Conservation (phyloP, 1,140 invertebrate genomes). For the Bicyclus anynana region DNA sequence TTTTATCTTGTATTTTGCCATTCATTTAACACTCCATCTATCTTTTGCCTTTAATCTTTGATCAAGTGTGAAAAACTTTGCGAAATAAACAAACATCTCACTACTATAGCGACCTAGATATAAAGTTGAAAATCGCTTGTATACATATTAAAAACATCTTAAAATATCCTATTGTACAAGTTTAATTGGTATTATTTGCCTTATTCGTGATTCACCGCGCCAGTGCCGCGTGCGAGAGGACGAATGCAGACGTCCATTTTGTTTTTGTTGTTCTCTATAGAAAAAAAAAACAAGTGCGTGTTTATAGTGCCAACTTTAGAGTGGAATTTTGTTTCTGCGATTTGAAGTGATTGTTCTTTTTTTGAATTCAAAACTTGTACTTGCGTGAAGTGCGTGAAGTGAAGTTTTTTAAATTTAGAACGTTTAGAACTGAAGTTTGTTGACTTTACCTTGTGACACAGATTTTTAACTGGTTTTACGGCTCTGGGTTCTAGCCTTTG, state of each 20-base stretch:
- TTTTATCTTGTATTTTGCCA: no score
- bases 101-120: neutral
- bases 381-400: no score
- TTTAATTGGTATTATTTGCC: constrained; percentile 69
- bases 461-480: neutral
- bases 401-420: no score
- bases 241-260: constrained; percentile 34
- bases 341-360: neutral
- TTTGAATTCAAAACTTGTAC: no score
- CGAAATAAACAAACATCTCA: constrained; percentile 17
- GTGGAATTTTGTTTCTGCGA: neutral
- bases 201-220: constrained; percentile 59
- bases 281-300: constrained; percentile 13
- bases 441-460: no score
- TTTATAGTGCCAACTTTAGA: neutral
- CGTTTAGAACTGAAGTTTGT: no score
- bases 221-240: constrained; percentile 46
- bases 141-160: constrained; percentile 28
- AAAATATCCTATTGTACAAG: constrained; percentile 38
- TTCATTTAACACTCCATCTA: neutral
- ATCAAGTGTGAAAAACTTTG: constrained; percentile 2
- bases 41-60: neutral
- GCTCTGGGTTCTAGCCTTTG: neutral
- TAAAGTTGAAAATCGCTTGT: constrained; percentile 30
- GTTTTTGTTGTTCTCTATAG: constrained; percentile 33